Evolutionary conservation across 2,797 vertebrate species (phyloP).

Genomic region (Danio aesculapii): DNA sequence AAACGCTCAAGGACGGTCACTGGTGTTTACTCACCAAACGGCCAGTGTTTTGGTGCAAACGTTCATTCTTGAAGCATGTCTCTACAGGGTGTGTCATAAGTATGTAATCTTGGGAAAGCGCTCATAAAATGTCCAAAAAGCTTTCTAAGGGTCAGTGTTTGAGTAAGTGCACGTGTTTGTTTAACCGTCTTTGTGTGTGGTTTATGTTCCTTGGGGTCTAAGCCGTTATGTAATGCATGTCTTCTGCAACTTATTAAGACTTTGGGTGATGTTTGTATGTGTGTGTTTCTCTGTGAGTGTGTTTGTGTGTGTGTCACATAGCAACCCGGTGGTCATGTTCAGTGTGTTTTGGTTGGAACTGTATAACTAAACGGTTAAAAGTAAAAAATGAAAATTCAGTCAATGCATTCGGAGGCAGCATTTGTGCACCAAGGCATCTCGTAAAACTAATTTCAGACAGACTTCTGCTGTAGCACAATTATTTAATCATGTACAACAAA

Average conservation of each 20-base stretch:
- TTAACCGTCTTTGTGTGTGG: constrained; percentile 63
- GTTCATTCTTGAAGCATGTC: constrained; percentile 50
- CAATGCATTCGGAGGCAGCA: not conserved
- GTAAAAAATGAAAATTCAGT: not conserved
- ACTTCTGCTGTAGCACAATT: too few relatives aligned
- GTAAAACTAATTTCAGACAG: too few relatives aligned
- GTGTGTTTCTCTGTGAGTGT: constrained; percentile 37
- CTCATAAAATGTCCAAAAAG: constrained; percentile 62
- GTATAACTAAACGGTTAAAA: not conserved
- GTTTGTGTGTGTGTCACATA: constrained; percentile 32
- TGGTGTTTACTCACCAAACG: constrained; percentile 64
- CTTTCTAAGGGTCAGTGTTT: constrained; percentile 59
- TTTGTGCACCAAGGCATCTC: too few relatives aligned
- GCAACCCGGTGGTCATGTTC: constrained; percentile 18
- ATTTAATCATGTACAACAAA: too few relatives aligned
- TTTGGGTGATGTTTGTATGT: constrained; percentile 44
- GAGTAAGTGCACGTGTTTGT: constrained; percentile 56
- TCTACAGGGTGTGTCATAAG: constrained; percentile 60
- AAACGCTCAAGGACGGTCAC: constrained; percentile 50
- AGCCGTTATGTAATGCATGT: constrained; percentile 51
- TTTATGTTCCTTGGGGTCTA: constrained; percentile 50
- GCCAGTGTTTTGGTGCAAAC: constrained; percentile 8
- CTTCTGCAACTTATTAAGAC: constrained; percentile 39
- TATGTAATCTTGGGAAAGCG: constrained; percentile 55
- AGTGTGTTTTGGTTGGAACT: constrained; percentile 9